Conservation (phyloP, 2,797 vertebrate genomes). For the Euthynnus affinis region DNA sequence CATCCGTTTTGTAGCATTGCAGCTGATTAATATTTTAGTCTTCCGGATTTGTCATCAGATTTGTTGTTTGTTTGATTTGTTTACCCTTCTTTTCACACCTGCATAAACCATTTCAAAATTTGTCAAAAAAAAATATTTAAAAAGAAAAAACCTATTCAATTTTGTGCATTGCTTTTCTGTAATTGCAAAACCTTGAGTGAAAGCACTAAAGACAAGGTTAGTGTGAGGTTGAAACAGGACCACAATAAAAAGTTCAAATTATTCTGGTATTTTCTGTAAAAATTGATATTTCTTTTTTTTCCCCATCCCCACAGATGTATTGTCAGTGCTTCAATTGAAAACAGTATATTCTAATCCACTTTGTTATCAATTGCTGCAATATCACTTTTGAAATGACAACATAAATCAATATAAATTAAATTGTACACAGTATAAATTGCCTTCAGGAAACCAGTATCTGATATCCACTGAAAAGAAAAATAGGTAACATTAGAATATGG, state of each 20-base stretch:
- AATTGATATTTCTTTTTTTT: not conserved
- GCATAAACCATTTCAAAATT: not conserved
- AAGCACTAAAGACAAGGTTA: slow-evolving; percentile 9
- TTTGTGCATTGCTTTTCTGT: not conserved
- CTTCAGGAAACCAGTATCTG: slow-evolving; percentile 1
- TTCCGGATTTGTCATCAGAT: not conserved
- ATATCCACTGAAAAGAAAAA: slow-evolving; percentile 20
- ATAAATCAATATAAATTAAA: slow-evolving; percentile 12
- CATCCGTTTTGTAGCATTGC: slow-evolving; percentile 32
- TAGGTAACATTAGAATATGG: slow-evolving; percentile 14
- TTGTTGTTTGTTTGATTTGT: slow-evolving; percentile 38
- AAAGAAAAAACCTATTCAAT: not conserved
- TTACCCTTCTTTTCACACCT: slow-evolving; percentile 18
- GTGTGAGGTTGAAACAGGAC: not conserved
- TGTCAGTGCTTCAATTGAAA: not conserved
- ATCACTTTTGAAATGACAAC: slow-evolving; percentile 2
- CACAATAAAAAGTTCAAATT: not conserved
- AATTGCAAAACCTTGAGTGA: slow-evolving; percentile 27
- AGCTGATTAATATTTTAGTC: slow-evolving; percentile 33
- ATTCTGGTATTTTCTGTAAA: slow-evolving; percentile 10
- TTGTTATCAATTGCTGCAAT: not conserved
- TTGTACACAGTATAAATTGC: not conserved
- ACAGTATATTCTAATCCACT: not conserved
- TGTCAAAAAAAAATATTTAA: not conserved
- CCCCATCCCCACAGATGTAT: not conserved